These are phyloP conservation scores for Punctoribates punctum DNA, from an alignment of 2,888 invertebrate genomes.

Conservation along the genomic window DNA sequence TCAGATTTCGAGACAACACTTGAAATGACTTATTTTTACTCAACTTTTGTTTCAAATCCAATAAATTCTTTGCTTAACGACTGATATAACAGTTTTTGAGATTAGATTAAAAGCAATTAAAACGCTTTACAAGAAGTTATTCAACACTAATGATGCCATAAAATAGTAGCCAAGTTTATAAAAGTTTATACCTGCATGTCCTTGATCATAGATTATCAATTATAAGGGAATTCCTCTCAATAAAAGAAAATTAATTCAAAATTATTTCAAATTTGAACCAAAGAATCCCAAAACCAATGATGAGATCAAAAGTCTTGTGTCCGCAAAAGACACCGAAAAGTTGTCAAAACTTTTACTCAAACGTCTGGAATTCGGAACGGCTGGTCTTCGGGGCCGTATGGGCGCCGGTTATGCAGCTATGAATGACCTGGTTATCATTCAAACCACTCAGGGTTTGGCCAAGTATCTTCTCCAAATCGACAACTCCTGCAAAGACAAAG, in stretches of 20 bases:
- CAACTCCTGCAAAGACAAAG: constrained; percentile 60
- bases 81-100: no score
- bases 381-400: constrained; percentile 79
- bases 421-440: constrained; percentile 90
- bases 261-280: neutral
- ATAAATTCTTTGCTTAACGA: no score
- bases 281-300: constrained; percentile 26
- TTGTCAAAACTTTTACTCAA: constrained; percentile 61
- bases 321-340: constrained; percentile 3
- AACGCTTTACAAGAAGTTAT: no score
- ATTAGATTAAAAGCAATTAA: no score
- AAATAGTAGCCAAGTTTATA: no score
- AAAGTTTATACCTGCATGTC: no score
- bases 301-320: constrained; percentile 35
- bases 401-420: constrained; percentile 85
- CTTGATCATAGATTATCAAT: no score
- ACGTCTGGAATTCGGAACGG: constrained; percentile 83
- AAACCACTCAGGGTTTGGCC: constrained; percentile 85
- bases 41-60: no score
- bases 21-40: no score
- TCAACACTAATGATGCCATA: no score
- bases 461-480: constrained; percentile 66
- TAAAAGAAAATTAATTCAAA: neutral
- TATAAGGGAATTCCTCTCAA: neutral
- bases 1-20: no score